Evolutionary conservation across 2,113 vertebrate genomes (phyloP), one percentile per base, ranked within the genome.

Genomic region (Microtus richardsoni): DNA sequence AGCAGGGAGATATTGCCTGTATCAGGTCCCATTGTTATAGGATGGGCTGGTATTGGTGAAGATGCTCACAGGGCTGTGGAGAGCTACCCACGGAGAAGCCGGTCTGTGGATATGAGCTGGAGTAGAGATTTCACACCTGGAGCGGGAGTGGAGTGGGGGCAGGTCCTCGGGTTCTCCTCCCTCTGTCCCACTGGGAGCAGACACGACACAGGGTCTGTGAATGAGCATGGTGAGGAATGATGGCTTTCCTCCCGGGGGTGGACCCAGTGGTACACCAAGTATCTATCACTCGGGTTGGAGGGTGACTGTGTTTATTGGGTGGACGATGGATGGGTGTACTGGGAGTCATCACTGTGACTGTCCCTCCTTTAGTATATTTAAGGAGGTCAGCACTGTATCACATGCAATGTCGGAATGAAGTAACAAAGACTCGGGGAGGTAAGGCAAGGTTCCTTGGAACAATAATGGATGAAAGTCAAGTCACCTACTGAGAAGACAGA

Each of bases 271-370:
- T 2, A 58, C 30, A 28, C 0, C 0, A 2, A 36, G 54, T 41
- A 11, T 24, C 70, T 41, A 11, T 28, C 70, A n/a, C 71, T 82
- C 17, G n/a, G 64, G 80, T 73, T 28, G 47, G 58, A 26, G 47
- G 30, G 91, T 44, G 74, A 86, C 52, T 21, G 17, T 13, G 30
- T 7, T 8, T 5, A 64, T 1, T 1, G 62, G 64, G 13, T 28
- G 3, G 96, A 80, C 58, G 92, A 83, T 0, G 19, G 92, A 92
- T 36, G 17, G 54, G 89, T 19, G 41, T 71, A 91, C 73, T 13
- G 78, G 89, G 93, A 94, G 78, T 84, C 62, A 16, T 36, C 12
- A 16, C 41, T 36, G 74, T 89, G 91, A 95, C 33, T 83, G 87
- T 39, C 77, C 60, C 91, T 70, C 74, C 93, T 85, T 44, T 30